Percentiles rank a stretch among this genome's conserved stretches.
Evolutionary conservation across 2,113 vertebrate genomes (phyloP).

Genomic region (Tachysurus fulvidraco): DNA sequence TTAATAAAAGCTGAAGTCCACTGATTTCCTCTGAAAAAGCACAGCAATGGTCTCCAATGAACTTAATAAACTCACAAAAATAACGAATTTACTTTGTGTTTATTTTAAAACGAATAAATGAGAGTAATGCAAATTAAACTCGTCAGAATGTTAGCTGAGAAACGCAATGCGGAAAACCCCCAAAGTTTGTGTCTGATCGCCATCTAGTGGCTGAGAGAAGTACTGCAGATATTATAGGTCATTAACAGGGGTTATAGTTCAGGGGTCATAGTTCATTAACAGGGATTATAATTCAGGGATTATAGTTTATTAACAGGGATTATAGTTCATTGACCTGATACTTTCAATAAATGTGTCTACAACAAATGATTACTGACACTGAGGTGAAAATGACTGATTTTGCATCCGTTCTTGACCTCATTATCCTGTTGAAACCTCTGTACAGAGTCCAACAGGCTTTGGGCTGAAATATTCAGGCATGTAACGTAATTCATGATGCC

Average conservation of each 20-base stretch:
- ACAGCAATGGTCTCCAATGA: neutral
- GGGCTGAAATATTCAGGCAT: neutral
- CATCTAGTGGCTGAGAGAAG: neutral
- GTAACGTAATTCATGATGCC: neutral
- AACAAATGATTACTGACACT: neutral
- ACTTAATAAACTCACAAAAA: too few species aligned
- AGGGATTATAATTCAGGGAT: too few species aligned
- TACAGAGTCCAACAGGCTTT: neutral
- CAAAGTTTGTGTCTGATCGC: neutral
- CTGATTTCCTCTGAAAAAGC: neutral
- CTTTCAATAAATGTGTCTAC: too few species aligned
- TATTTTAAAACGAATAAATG: neutral
- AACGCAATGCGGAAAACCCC: neutral
- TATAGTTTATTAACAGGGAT: too few species aligned
- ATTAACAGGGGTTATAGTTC: neutral
- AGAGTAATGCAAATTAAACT: neutral
- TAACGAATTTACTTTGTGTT: too few species aligned
- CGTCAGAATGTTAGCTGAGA: neutral
- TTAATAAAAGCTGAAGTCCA: neutral
- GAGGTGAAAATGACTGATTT: neutral
- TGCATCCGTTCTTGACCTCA: too few species aligned
- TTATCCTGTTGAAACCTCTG: neutral
- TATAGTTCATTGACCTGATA: too few species aligned
- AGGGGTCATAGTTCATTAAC: too few species aligned
- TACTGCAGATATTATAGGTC: too few species aligned